phyloP scores from a whole-genome alignment of 2,888 invertebrate species.

The Tinea pellionella region DNA sequence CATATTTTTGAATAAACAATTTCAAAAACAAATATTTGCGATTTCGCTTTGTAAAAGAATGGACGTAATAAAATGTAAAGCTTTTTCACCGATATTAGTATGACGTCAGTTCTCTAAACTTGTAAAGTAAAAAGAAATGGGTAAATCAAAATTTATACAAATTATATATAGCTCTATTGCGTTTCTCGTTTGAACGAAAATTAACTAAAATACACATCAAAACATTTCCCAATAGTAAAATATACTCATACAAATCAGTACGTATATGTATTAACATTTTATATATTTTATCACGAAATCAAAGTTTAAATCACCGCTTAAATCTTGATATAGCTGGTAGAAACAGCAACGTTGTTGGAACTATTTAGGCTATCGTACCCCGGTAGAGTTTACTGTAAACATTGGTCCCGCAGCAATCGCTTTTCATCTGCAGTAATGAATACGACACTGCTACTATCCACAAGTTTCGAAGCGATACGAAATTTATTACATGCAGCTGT shows the following conservation, averaged over 20 bases:
- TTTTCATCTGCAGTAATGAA: slow-evolving; percentile 11
- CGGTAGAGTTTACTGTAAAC: slow-evolving; percentile 7
- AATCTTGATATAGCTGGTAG: background rate
- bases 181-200: too few species aligned
- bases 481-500: slow-evolving; percentile 7
- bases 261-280: too few species aligned
- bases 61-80: background rate
- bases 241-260: too few species aligned
- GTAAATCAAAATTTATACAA: too few species aligned
- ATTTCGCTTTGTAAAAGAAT: background rate
- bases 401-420: slow-evolving; percentile 3
- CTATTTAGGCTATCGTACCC: background rate
- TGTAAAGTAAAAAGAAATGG: too few species aligned
- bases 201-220: too few species aligned
- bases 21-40: slow-evolving; percentile 3
- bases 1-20: slow-evolving; percentile 1
- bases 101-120: too few species aligned
- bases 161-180: too few species aligned
- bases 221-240: too few species aligned
- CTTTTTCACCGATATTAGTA: too few species aligned
- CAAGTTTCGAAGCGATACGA: background rate
- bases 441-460: background rate
- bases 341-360: background rate
- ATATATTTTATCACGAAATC: too few species aligned
- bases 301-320: background rate